phyloP scores from a whole-genome alignment of 2,113 vertebrate species.

The Heliornis fulica region DNA sequence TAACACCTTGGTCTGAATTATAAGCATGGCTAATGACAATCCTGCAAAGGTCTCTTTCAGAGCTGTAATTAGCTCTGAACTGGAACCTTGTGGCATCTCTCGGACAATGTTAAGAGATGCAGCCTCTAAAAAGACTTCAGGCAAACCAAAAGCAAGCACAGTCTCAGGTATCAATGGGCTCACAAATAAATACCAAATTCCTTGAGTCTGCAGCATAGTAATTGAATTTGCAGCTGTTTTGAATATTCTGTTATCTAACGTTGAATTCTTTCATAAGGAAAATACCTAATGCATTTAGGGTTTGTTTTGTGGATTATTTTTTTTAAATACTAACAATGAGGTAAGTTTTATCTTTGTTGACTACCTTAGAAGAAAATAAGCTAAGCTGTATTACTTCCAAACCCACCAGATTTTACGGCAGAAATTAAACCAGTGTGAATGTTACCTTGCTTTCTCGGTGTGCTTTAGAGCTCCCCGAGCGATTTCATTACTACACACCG shows the following conservation, averaged over 20 bases:
- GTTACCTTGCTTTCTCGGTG: conserved; percentile 8
- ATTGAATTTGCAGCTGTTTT: background rate
- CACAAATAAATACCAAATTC: background rate
- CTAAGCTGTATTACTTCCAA: background rate
- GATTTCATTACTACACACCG: background rate
- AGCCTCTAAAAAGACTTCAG: background rate
- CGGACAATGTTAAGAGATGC: background rate
- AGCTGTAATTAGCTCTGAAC: background rate
- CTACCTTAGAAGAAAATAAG: background rate
- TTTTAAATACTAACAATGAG: background rate
- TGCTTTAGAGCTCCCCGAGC: background rate
- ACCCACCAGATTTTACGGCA: background rate
- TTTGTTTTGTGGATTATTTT: background rate
- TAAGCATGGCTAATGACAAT: background rate
- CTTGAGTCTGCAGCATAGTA: background rate
- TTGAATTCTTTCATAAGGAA: background rate
- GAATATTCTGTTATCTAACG: background rate
- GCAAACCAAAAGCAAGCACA: background rate
- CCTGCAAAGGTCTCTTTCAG: background rate
- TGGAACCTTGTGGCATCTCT: background rate
- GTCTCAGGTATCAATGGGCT: background rate
- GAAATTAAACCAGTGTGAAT: background rate
- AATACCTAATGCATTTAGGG: background rate
- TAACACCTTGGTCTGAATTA: background rate
- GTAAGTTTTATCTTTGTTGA: conserved; percentile 24